phyloP scores from a whole-genome alignment of 1,140 invertebrate genomes.

The Drosophila punjabiensis region DNA sequence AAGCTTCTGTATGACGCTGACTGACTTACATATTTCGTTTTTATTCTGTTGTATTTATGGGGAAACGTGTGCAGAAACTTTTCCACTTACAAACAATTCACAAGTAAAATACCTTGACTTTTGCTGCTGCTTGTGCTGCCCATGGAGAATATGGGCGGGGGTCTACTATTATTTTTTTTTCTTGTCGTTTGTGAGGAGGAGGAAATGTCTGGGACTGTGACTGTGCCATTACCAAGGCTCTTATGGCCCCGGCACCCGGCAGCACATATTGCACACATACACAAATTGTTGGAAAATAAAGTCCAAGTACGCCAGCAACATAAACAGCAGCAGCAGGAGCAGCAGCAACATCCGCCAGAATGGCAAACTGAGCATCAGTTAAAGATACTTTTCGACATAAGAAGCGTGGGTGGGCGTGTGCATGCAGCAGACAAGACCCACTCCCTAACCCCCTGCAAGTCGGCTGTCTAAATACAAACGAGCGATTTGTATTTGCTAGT shows the following conservation, averaged over 20 bases:
- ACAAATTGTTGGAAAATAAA: conserved; percentile 74
- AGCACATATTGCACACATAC: conserved; percentile 36
- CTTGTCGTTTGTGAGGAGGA: conserved; percentile 12
- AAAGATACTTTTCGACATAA: conserved; percentile 72
- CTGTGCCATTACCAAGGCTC: conserved; percentile 56
- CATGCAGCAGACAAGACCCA: not conserved
- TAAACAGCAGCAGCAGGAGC: conserved; percentile 35
- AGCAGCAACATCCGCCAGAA: conserved; percentile 51
- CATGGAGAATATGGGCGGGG: conserved; percentile 15
- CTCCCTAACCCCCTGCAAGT: not conserved
- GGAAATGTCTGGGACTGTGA: conserved; percentile 51
- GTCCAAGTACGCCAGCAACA: conserved; percentile 39
- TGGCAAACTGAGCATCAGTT: conserved; percentile 74
- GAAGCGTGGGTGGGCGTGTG: conserved; percentile 68
- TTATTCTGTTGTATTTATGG: conserved; percentile 56
- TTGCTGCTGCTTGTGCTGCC: too few relatives aligned
- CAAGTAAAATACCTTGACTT: conserved; percentile 79
- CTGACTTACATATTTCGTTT: conserved; percentile 31
- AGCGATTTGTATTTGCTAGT: conserved; percentile 45
- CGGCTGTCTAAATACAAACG: conserved; percentile 48
- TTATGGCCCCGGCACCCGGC: conserved; percentile 28
- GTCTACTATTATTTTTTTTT: not conserved
- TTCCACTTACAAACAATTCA: conserved; percentile 74
- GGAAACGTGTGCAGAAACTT: conserved; percentile 71
- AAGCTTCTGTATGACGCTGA: conserved; percentile 20